Evolutionary conservation across 2,797 vertebrate species (phyloP), one percentile per base, ranked within the genome.

Genomic region (Hoplostethus mediterraneus): DNA sequence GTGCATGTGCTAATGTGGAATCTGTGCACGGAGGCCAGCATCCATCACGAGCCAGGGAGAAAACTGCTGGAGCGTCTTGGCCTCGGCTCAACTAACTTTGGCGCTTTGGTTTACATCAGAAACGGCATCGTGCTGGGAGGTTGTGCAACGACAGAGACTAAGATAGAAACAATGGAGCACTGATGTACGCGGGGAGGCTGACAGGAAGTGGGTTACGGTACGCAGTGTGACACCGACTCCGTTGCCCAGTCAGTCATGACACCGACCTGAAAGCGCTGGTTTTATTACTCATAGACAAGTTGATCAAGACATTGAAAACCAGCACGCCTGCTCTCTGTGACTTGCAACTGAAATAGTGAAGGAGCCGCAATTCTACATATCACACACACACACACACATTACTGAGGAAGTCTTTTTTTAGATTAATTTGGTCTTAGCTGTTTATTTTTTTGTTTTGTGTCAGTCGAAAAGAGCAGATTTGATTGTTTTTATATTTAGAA

Each of bases 31-130:
- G 42, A 40, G 64, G 66, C 75, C 69, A 76, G 67, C 61, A 74
- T 79, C 73, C 55, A 73, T 82, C 68, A 68, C 12, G 61, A 25
- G 5, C 63, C 45, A 33, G 66, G 63, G 77, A 63, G 49, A 76
- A 82, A 75, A 71, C 65, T 73, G 66, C 49, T 65, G 67, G 58
- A 85, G 69, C 67, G 69, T 81, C 69, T 30, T 58, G 68, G 73
- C 25, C 36, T 68, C 78, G 81, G 82, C 73, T 79, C 33, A 67
- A 63, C 49, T 51, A 67, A 63, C 72, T 59, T 47, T 21, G 51
- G 73, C 69, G 70, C 73, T 62, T 77, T 83, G 69, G 68, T 77
- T 83, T 84, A 62, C 47, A 73, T 84, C 64, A 87, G 81, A 73
- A 85, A 83, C 77, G 73, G 73, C 76, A 77, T 83, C 72, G 44